phyloP scores from a whole-genome alignment of 2,888 invertebrate genomes.

The Cheilosia impressa region DNA sequence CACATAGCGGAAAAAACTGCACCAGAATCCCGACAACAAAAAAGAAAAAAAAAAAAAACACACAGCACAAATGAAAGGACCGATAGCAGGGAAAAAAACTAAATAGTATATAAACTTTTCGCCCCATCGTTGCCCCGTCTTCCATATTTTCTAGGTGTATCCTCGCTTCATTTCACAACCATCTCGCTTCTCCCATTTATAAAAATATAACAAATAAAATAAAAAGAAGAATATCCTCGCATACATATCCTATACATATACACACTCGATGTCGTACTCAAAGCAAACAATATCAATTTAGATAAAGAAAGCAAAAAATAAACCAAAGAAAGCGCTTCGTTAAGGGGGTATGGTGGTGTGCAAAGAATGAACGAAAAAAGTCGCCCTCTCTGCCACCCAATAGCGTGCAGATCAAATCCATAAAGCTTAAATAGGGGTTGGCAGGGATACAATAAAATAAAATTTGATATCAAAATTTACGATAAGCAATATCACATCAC shows the following conservation, averaged over 20 bases:
- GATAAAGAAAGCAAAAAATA: conserved; percentile 75
- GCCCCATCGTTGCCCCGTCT: conserved; percentile 35
- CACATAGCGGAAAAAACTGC: conserved; percentile 69
- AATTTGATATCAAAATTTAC: conserved; percentile 78
- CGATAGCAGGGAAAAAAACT: conserved; percentile 22
- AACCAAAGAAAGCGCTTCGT: conserved; percentile 44
- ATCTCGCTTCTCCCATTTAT: conserved; percentile 45
- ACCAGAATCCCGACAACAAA: conserved; percentile 66
- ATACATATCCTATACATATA: conserved; percentile 42
- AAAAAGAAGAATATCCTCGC: conserved; percentile 58
- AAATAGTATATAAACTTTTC: conserved; percentile 35
- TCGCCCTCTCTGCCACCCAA: conserved; percentile 63
- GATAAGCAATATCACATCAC: conserved; percentile 79
- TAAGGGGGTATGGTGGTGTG: conserved; percentile 7
- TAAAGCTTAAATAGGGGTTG: conserved; percentile 73
- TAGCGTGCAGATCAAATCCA: conserved; percentile 74
- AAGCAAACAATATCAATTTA: conserved; percentile 78
- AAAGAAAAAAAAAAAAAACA: conserved; percentile 1
- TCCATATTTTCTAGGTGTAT: conserved; percentile 70
- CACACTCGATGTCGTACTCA: conserved; percentile 35
- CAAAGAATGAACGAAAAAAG: conserved; percentile 38
- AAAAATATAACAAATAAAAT: conserved; percentile 69
- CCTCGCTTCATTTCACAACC: conserved; percentile 62
- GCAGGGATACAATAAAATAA: conserved; percentile 76
- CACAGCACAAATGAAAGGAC: conserved; percentile 26